These are phyloP conservation scores for Meleagris gallopavo DNA, from an alignment of 2,113 vertebrate species.

Conservation along the genomic window DNA sequence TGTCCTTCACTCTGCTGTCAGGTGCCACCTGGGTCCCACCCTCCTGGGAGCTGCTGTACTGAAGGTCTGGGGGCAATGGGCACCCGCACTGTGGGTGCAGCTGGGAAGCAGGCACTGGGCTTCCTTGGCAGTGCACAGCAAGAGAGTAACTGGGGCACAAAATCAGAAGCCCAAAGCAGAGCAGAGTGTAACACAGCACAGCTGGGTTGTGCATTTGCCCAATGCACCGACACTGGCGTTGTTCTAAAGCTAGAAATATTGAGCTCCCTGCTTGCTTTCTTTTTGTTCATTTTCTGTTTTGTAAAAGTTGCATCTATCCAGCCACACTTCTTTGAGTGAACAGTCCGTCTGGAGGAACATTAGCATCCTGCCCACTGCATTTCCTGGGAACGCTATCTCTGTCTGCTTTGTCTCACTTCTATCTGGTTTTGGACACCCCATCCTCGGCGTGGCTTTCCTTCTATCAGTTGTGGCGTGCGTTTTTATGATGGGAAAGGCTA, in stretches of 20 bases:
- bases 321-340: not conserved
- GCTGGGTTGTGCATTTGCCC: not conserved
- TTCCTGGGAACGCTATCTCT: not conserved
- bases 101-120: not conserved
- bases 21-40: not conserved
- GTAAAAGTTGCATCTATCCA: not conserved
- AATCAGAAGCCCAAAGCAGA: not conserved
- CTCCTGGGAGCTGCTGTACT: not conserved
- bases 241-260: not conserved
- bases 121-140: not conserved
- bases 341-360: not conserved
- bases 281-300: not conserved
- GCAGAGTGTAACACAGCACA: not conserved
- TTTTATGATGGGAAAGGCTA: slow-evolving; percentile 35
- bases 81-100: not conserved
- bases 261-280: not conserved
- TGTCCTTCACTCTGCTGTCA: not conserved
- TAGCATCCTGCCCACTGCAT: not conserved
- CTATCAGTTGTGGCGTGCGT: not conserved
- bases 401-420: not conserved
- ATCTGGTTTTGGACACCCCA: slow-evolving; percentile 7
- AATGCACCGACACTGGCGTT: not conserved
- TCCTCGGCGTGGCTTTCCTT: not conserved
- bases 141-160: not conserved
- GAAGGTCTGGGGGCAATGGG: rapidly evolving